Conservation (phyloP, 2,113 vertebrate genomes). For the Clarias macrocephalus region DNA sequence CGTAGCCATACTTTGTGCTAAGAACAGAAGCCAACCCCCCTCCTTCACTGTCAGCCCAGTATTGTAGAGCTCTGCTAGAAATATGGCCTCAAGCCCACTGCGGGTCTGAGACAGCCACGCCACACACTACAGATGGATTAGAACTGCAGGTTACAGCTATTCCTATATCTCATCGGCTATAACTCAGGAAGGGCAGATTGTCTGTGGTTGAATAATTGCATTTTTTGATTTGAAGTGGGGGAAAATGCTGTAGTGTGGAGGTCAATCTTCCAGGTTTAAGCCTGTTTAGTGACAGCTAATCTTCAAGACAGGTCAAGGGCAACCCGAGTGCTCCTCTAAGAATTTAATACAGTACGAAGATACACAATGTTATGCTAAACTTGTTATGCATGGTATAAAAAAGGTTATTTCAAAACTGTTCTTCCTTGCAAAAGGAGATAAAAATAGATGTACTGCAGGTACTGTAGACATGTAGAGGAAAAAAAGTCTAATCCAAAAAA, state of each 20-base stretch:
- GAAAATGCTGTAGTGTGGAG: not conserved
- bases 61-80: constrained; percentile 32
- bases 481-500: not conserved
- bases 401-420: not conserved
- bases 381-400: not conserved
- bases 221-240: not conserved
- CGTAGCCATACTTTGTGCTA: constrained; percentile 22
- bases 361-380: not conserved
- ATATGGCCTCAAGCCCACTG: constrained; percentile 38
- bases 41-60: constrained; percentile 13
- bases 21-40: constrained; percentile 23
- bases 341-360: not conserved
- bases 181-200: not conserved
- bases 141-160: not conserved
- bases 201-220: not conserved
- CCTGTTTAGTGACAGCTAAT: constrained; percentile 25
- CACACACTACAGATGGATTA: constrained; percentile 18
- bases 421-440: not conserved
- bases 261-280: constrained; percentile 13
- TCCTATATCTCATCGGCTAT: not conserved
- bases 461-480: not conserved
- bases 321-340: not conserved
- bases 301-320: not conserved
- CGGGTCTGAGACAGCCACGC: not conserved
- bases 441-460: not conserved